Evolutionary conservation across 2,113 vertebrate genomes (phyloP), one percentile per base, ranked within the genome.

Genomic region (Boleophthalmus pectinirostris): DNA sequence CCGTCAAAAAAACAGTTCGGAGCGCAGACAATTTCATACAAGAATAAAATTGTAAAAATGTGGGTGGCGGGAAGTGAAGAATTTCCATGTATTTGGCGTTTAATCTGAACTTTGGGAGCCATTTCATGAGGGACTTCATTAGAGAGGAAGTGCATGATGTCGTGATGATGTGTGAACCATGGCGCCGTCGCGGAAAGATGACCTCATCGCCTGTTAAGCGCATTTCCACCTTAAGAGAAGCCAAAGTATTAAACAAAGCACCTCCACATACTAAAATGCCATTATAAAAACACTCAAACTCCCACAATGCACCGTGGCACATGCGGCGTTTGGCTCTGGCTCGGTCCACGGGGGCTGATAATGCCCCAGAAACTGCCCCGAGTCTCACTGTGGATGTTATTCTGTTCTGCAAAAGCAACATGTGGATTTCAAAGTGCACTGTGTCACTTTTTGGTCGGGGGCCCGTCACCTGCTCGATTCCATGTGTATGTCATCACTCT

Each of bases 131-230:
- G 91, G 91, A 92, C 91, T 93, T 91, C 91, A 92, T 93, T 93
- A 93, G 90, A 88, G 85, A 88, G 91, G 92, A 93, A 93, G 91
- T 92, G 80, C 77, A 80, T 89, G 91, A 93, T 93, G 88, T 91
- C 84, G 89, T 91, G 91, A 93, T 93, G 91, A 93, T 93, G 91
- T 93, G 92, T 89, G 91, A 93, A 93, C 87, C 91, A 89, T 90
- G 89, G 90, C 88, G 79, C 83, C 84, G 86, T 81, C 83, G 82
- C 87, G 83, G 84, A 68, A 77, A 87, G 87, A 90, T 93, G 91
- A 93, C 84, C 89, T 93, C 92, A 93, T 85, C 72, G 89, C 89
- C 86, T 91, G 88, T 88, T 91, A 90, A 91, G 90, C 88, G 86
- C 89, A 92, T 93, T 92, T 87, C 91, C 90, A 90, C 90, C 90